Evolutionary conservation across 92 coral and sea anemone genomes (phyloP), one percentile per base, ranked within the genome.

Genomic region (Epizoanthus stellaris): DNA sequence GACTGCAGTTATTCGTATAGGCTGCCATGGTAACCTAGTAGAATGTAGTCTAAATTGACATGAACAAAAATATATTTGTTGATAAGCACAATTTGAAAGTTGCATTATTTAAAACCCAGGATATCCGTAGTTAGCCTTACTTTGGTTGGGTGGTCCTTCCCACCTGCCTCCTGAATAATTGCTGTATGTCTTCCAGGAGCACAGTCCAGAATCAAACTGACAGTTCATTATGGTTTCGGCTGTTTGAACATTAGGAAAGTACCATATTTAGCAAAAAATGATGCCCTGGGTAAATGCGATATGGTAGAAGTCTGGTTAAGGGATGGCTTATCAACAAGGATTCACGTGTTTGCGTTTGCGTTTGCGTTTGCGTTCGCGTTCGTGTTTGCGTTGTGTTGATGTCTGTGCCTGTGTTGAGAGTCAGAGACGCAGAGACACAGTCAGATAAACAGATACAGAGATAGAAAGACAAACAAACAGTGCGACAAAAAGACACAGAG

Each of bases 161-260:
- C 83, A 79, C 14, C 38, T 79, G 13, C 61, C 61, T n/a, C 47
- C 70, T 63, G 83, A 43, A 42, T 43, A 63, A 62, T 20, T n/a
- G 67, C 72, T 63, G 83, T 21, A 13, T 15, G 56, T 62, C 25
- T 20, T 79, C 83, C 83, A 79, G 5, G 72, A n/a, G 23, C 83
- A 79, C 2, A 19, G 15, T 1, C 19, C 43, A 12, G 49, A 21
- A 13, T 63, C 83, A 63, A 79, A 79, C 10, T 61, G 42, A 62
- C 83, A 79, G 13, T 63, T 21, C 61, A 63, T 42, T 36, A 79
- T 34, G 1, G 83, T 43, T 79, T 62, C 58, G 13, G 21, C 83
- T 79, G 72, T 42, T 45, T 0, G 23, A 42, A 63, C 2, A 38
- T 0, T 20, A 43, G 40, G 0, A 17, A 39, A 39, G 6, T 13